A percentile compares a stretch with the other conserved stretches of the same genome.
Conservation (phyloP, 2,113 vertebrate species). For the Pachyramphus minor region DNA sequence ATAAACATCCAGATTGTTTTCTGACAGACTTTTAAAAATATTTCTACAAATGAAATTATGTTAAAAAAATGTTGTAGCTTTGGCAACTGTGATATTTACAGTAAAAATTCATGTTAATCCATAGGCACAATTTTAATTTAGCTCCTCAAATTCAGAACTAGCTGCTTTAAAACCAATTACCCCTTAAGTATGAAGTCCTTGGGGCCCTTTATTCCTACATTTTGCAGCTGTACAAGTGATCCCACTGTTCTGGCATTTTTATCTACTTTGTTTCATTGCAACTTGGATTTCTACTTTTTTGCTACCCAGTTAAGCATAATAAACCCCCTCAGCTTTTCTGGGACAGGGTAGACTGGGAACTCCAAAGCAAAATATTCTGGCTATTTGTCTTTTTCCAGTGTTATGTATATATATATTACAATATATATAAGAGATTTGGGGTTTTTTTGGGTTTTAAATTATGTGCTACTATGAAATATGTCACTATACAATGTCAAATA, state of each 20-base stretch:
- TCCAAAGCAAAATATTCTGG: not conserved
- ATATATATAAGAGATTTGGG: not conserved
- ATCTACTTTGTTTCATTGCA: not conserved
- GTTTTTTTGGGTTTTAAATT: not conserved
- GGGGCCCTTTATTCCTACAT: not conserved
- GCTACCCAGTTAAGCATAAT: not conserved
- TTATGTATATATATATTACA: not conserved
- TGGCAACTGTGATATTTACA: not conserved
- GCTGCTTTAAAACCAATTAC: not conserved
- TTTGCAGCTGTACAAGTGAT: not conserved
- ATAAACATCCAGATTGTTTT: not conserved
- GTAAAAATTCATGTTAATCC: not conserved
- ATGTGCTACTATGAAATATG: not conserved
- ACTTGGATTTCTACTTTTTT: not conserved
- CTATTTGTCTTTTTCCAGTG: not conserved
- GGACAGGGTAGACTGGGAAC: not conserved
- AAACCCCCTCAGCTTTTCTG: not conserved
- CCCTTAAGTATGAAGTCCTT: not conserved
- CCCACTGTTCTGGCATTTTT: not conserved
- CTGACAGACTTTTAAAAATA: not conserved
- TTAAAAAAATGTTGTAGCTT: not conserved
- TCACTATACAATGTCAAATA: not conserved
- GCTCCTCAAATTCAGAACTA: not conserved
- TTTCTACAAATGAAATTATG: not conserved
- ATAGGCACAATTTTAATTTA: not conserved